Evolutionary conservation across 2,888 invertebrate species (phyloP).

Genomic region (Rhimphoctona megacephalus): DNA sequence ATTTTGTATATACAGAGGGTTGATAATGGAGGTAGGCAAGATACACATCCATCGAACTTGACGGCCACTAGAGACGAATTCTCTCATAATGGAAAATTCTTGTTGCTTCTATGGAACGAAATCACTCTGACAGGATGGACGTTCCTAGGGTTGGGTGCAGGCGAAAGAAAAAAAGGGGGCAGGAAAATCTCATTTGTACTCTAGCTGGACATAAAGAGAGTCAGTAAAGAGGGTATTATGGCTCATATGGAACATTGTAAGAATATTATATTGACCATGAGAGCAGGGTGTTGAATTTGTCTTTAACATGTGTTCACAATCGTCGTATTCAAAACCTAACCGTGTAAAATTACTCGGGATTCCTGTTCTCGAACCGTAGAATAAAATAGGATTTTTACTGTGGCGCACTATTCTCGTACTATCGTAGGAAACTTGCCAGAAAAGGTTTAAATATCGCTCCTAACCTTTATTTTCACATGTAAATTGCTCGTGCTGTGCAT

Average conservation of each 20-base stretch:
- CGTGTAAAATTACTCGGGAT: neutral
- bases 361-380: neutral
- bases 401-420: neutral
- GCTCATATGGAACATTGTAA: neutral
- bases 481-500: neutral
- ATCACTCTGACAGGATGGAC: conserved; percentile 12
- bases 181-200: conserved; percentile 50
- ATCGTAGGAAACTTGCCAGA: neutral
- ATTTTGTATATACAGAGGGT: conserved; percentile 6
- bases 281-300: conserved; percentile 1
- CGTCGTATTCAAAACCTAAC: neutral
- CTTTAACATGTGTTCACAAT: conserved; percentile 3
- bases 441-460: neutral
- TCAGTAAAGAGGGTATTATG: conserved; percentile 32
- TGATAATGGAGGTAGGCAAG: conserved; percentile 21
- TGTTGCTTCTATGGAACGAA: conserved; percentile 32
- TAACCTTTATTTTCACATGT: neutral
- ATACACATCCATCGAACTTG: conserved; percentile 30
- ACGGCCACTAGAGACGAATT: conserved; percentile 37
- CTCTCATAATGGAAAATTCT: conserved; percentile 57
- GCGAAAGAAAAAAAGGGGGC: conserved; percentile 4
- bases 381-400: neutral
- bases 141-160: conserved; percentile 37
- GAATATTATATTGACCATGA: conserved; percentile 18
- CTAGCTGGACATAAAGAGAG: conserved; percentile 19